These are phyloP conservation scores for Pectinophora gossypiella DNA, from an alignment of 1,140 invertebrate genomes.

Conservation along the genomic window DNA sequence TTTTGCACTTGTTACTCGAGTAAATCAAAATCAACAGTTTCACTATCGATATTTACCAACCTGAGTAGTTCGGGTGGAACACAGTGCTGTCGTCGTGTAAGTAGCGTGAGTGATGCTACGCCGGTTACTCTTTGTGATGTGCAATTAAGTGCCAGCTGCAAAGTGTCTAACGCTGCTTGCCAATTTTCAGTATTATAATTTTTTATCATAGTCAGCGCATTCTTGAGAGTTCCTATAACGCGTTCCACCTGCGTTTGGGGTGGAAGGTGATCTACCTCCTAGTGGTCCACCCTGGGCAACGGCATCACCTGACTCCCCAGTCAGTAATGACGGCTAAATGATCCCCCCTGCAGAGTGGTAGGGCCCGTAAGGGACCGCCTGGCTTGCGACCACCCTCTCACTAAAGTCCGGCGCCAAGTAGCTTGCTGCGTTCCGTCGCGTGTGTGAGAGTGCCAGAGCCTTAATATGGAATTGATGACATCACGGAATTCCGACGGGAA, in stretches of 20 bases:
- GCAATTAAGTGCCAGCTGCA: slow-evolving; percentile 7
- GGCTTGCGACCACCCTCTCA: too few relatives aligned
- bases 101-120: neutral
- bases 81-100: slow-evolving; percentile 5
- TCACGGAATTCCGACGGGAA: too few relatives aligned
- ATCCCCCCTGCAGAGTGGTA: too few relatives aligned
- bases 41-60: slow-evolving; percentile 6
- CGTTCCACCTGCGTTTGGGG: slow-evolving; percentile 9
- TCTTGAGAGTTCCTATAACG: slow-evolving; percentile 7
- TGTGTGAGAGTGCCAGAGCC: too few relatives aligned
- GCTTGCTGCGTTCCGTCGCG: too few relatives aligned
- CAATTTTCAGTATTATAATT: neutral
- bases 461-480: too few relatives aligned
- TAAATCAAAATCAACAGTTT: slow-evolving; percentile 5
- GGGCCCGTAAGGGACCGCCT: too few relatives aligned
- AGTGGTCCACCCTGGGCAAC: too few relatives aligned
- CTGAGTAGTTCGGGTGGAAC: slow-evolving; percentile 9
- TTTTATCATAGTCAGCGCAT: slow-evolving; percentile 3
- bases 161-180: neutral
- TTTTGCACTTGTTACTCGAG: slow-evolving; percentile 9
- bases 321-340: too few relatives aligned
- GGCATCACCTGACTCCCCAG: too few relatives aligned
- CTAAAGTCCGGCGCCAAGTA: too few relatives aligned
- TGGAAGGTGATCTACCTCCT: too few relatives aligned
- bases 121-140: neutral